phyloP scores from a whole-genome alignment of 1,140 invertebrate species.

The Chrysoperla carnea region DNA sequence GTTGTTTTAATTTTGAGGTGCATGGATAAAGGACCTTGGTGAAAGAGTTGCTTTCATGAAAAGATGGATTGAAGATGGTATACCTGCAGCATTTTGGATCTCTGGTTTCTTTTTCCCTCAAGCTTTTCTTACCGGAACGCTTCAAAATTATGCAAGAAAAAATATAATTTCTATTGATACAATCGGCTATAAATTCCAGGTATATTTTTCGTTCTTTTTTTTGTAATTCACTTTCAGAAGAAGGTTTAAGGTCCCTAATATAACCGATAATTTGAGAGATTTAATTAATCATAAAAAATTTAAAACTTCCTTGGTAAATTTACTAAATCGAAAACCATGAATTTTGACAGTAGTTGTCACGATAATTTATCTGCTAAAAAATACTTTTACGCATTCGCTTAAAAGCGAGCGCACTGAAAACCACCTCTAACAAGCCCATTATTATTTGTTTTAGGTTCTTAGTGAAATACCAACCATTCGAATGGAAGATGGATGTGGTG shows the following conservation, averaged over 20 bases:
- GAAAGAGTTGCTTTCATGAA: constrained; percentile 41
- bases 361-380: too few relatives aligned
- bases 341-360: too few relatives aligned
- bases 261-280: too few relatives aligned
- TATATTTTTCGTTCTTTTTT: constrained; percentile 21
- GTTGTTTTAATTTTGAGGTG: constrained; percentile 20
- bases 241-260: too few relatives aligned
- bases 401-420: too few relatives aligned
- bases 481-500: constrained; percentile 46
- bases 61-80: constrained; percentile 47
- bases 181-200: constrained; percentile 52
- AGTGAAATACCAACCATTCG: constrained; percentile 21
- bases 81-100: constrained; percentile 64
- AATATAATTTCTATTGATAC: constrained; percentile 59
- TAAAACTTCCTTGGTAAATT: too few relatives aligned
- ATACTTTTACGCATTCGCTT: too few relatives aligned
- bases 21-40: constrained; percentile 41
- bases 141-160: constrained; percentile 69
- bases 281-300: too few relatives aligned
- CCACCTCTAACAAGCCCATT: too few relatives aligned
- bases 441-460: constrained; percentile 23
- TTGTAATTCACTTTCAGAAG: too few relatives aligned
- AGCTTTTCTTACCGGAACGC: constrained; percentile 63
- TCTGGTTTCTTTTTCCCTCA: constrained; percentile 77
- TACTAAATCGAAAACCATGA: too few relatives aligned